A percentile compares a stretch with the other conserved stretches of the same genome.
Evolutionary conservation across 2,113 vertebrate genomes (phyloP).

Genomic region (Rhipidura dahli): DNA sequence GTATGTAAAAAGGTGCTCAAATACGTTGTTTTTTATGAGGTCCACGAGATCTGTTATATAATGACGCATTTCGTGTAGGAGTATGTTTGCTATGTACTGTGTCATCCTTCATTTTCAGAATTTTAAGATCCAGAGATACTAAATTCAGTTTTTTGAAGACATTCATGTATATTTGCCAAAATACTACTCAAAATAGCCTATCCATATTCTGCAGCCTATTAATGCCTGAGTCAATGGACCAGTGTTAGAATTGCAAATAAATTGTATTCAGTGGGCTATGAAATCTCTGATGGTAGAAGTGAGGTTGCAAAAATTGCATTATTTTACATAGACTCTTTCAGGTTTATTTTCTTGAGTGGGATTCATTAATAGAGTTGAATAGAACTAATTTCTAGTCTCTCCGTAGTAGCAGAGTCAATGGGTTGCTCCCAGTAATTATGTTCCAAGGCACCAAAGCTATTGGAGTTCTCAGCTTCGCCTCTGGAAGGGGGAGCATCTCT

Average conservation of each 20-base stretch:
- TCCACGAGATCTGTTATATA: background rate
- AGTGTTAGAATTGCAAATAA: background rate
- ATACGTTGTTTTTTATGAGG: background rate
- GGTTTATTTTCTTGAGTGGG: background rate
- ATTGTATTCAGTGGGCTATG: background rate
- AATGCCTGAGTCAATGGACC: background rate
- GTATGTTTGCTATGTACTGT: background rate
- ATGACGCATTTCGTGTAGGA: background rate
- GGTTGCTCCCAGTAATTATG: background rate
- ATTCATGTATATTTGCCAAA: background rate
- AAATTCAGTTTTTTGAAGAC: background rate
- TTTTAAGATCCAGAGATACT: background rate
- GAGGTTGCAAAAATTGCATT: background rate
- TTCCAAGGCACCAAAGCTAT: background rate
- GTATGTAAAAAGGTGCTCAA: background rate
- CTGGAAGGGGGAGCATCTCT: background rate
- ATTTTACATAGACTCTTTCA: background rate
- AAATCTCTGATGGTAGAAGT: background rate
- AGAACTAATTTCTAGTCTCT: background rate
- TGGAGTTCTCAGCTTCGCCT: background rate
- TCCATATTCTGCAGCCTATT: background rate
- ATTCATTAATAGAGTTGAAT: background rate
- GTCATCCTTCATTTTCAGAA: background rate
- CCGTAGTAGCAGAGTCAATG: background rate
- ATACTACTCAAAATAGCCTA: background rate